Percentiles rank a stretch among this genome's conserved stretches.
phyloP scores from a whole-genome alignment of 1,140 invertebrate genomes.

The Pararge aegeria region DNA sequence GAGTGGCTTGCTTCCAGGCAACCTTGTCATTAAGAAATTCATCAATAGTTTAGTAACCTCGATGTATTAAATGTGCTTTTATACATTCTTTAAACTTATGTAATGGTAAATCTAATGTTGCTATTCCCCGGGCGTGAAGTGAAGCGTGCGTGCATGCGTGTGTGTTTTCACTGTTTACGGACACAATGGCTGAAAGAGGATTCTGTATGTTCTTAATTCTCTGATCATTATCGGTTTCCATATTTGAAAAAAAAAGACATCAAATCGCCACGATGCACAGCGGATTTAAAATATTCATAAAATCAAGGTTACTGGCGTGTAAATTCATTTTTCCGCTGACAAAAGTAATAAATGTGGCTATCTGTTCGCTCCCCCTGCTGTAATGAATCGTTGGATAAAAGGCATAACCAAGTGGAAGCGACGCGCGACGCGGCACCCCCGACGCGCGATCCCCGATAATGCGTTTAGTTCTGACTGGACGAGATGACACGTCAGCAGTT shows the following conservation, averaged over 20 bases:
- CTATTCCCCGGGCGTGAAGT: too few species aligned
- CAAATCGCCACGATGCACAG: constrained; percentile 7
- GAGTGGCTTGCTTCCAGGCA: too few species aligned
- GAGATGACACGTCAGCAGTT: constrained; percentile 47
- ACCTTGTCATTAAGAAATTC: too few species aligned
- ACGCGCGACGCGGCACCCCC: constrained; percentile 32
- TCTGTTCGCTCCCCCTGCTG: constrained; percentile 62
- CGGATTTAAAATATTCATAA: constrained; percentile 39
- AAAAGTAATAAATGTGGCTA: constrained; percentile 76
- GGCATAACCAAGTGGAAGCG: constrained; percentile 76
- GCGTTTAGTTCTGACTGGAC: constrained; percentile 55
- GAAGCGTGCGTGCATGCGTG: too few species aligned
- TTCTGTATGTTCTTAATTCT: too few species aligned
- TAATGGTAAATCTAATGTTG: too few species aligned
- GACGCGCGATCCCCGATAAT: constrained; percentile 35
- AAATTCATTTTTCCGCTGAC: constrained; percentile 77
- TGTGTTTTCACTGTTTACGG: too few species aligned
- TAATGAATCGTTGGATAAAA: constrained; percentile 77
- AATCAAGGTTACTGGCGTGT: constrained; percentile 59
- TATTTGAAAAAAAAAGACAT: constrained; percentile 11
- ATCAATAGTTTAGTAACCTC: too few species aligned
- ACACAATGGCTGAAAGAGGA: too few species aligned
- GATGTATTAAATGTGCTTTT: too few species aligned
- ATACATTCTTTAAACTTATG: too few species aligned
- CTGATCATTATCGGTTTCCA: too few species aligned